Evolutionary conservation across 2,888 invertebrate species (phyloP).

Genomic region (Ormia ochracea): DNA sequence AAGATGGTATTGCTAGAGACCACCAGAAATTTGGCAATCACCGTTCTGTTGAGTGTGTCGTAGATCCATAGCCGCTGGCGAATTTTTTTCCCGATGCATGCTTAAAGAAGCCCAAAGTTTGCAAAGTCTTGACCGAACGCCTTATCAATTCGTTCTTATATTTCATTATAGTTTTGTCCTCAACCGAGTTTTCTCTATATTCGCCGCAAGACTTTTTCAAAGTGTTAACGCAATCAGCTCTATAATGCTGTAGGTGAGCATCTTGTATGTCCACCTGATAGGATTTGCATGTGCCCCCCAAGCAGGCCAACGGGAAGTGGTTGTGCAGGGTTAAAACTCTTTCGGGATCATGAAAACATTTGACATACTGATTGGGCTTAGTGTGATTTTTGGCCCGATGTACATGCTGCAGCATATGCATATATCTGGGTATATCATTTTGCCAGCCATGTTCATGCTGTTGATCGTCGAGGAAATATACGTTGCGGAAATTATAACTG

Average conservation of each 20-base stretch:
- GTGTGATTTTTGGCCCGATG: constrained; percentile 93
- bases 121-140: constrained; percentile 84
- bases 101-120: constrained; percentile 82
- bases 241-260: constrained; percentile 95
- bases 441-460: constrained; percentile 88
- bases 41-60: constrained; percentile 74
- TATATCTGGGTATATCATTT: constrained; percentile 87
- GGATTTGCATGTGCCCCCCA: constrained; percentile 89
- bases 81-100: constrained; percentile 64
- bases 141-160: constrained; percentile 87
- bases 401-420: constrained; percentile 96
- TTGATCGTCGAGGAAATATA: constrained; percentile 93
- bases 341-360: constrained; percentile 95
- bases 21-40: constrained; percentile 73
- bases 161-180: constrained; percentile 92
- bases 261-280: constrained; percentile 88
- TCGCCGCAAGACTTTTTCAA: constrained; percentile 90
- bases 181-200: constrained; percentile 87
- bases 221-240: constrained; percentile 93
- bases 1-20: constrained; percentile 57
- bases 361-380: constrained; percentile 94
- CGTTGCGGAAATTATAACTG: constrained; percentile 92
- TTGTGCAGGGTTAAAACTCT: constrained; percentile 93
- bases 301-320: constrained; percentile 92
- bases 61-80: constrained; percentile 68